Percentiles rank a stretch among this genome's conserved stretches.
Evolutionary conservation across 2,797 vertebrate genomes (phyloP).

Genomic region (Psittacula derbiana): DNA sequence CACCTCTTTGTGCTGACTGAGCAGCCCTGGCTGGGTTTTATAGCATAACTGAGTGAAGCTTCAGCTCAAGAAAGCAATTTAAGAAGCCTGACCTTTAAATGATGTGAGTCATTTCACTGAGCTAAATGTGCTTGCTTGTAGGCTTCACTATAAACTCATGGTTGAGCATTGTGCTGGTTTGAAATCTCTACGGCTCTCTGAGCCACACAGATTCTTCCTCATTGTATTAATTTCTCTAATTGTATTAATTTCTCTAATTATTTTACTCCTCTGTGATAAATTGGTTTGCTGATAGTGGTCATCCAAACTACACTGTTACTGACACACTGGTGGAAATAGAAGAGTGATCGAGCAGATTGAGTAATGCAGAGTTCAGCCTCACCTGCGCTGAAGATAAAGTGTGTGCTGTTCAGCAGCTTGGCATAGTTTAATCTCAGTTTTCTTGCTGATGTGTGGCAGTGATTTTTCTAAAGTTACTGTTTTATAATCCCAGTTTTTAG

Average conservation of each 20-base stretch:
- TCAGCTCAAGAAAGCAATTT: neutral
- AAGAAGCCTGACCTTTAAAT: neutral
- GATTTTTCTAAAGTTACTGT: accelerated
- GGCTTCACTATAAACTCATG: accelerated
- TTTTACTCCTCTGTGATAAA: neutral
- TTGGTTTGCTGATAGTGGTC: neutral
- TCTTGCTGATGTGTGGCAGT: neutral
- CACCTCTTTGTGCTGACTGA: accelerated
- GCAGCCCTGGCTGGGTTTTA: neutral
- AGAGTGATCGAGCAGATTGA: accelerated
- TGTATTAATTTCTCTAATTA: accelerated
- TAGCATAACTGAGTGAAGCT: neutral
- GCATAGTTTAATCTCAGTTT: accelerated
- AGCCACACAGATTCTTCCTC: neutral
- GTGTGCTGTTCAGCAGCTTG: accelerated
- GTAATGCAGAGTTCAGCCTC: neutral
- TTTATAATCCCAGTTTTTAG: neutral
- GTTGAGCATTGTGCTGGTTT: neutral
- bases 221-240: accelerated
- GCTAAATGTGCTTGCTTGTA: accelerated
- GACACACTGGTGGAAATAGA: accelerated
- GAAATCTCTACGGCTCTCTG: accelerated
- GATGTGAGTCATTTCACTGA: accelerated
- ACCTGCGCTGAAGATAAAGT: neutral
- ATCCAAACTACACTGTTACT: accelerated